Evolutionary conservation across 2,888 invertebrate species (phyloP), one percentile per base, ranked within the genome.

Genomic region (Zaprionus obscuricornis): DNA sequence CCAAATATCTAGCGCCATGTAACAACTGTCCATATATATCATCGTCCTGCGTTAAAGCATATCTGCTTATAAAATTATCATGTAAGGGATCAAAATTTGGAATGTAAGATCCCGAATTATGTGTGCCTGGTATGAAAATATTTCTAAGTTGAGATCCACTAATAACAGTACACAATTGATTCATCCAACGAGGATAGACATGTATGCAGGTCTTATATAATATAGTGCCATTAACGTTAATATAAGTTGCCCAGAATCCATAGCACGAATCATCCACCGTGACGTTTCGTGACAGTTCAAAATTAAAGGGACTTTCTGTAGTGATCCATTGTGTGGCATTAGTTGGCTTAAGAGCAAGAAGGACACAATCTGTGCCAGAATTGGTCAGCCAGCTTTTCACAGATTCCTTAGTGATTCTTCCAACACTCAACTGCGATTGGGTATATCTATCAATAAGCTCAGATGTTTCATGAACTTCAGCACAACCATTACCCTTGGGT

Each of bases 51-150:
- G 92, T 92, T 5, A 92, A 85, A 1, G 92, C 88, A 52, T 92
- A 92, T 70, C 91, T 92, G 4, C 91, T 90, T 3, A 92, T 88
- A 26, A 91, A 58, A 34, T 87, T 90, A 51, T 90, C 90, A 13
- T 83, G 84, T n/a, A 67, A 24, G n/a, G 90, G 90, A 78, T 89
- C 76, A 22, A 90, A 90, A 49, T 87, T 83, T 2, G 83, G 75
- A 1, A 89, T 88, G 78, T 92, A 93, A 6, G 93, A 91, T 2
- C 93, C 94, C 0, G 94, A 93, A 86, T 94, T 93, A 81, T 95
- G 95, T 0, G 94, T 93, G 0, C 95, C 95, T 1, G 94, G 94
- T 72, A 95, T 91, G 64, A 94, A 92, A 2, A 94, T 82, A 56
- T 92, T 91, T 7, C 91, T 89, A 37, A 93, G 83, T 27, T 90